A percentile compares a stretch with the other conserved stretches of the same genome.
Conservation (phyloP, 92 coral and sea anemone genomes). For the Epizoanthus ramosus region DNA sequence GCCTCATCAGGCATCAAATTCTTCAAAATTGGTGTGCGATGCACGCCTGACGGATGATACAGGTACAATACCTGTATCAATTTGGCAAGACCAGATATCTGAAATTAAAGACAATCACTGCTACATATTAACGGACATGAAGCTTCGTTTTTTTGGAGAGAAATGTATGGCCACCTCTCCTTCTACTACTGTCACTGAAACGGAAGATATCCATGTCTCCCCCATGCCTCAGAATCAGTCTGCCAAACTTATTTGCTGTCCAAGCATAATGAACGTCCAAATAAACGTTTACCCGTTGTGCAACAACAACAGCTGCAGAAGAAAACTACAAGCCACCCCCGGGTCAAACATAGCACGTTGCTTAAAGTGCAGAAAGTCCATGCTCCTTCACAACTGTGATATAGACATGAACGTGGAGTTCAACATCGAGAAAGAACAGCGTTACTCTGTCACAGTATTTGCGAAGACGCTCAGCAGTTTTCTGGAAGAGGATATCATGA, state of each 20-base stretch:
- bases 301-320: conserved; percentile 3
- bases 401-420: background rate
- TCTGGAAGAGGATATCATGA: too few relatives aligned
- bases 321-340: background rate
- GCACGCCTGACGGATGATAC: conserved; percentile 11
- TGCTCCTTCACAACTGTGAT: background rate
- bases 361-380: background rate
- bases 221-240: background rate
- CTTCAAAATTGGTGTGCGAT: conserved; percentile 18
- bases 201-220: background rate
- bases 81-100: conserved; percentile 19
- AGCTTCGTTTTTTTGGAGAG: background rate
- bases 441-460: too few relatives aligned
- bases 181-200: background rate
- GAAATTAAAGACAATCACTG: conserved; percentile 9
- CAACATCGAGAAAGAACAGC: too few relatives aligned
- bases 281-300: background rate
- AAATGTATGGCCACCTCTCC: background rate
- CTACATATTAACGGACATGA: conserved; percentile 12
- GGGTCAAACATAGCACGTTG: background rate
- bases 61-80: conserved; percentile 3
- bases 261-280: background rate
- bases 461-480: too few relatives aligned
- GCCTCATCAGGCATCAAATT: conserved; percentile 5
- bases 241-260: background rate